Conservation (phyloP, 2,113 vertebrate species). For the Elgaria multicarinata region DNA sequence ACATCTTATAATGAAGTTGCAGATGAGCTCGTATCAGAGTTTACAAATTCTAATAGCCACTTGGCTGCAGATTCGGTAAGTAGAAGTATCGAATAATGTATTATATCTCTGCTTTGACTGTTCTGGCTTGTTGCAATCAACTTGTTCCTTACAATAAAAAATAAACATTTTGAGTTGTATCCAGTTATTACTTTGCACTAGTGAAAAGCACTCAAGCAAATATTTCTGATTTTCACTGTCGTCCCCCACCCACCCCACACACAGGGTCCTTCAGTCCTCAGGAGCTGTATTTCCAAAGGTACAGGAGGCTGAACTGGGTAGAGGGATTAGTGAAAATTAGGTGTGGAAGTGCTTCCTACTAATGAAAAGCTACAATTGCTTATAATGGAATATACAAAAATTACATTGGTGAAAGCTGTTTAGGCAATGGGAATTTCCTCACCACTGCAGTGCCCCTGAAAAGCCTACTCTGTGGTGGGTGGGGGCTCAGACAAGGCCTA, state of each 20-base stretch:
- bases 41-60: slow-evolving; percentile 82
- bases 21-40: slow-evolving; percentile 88
- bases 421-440: no score
- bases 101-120: background rate
- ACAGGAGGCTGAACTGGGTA: background rate
- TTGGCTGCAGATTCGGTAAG: slow-evolving; percentile 84
- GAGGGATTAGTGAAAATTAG: background rate
- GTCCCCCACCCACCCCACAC: background rate
- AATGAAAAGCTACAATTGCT: no score
- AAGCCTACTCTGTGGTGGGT: background rate
- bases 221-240: background rate
- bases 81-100: background rate
- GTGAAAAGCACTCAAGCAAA: background rate
- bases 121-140: background rate
- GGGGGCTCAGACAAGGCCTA: background rate
- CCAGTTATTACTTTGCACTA: background rate
- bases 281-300: background rate
- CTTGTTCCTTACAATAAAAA: background rate
- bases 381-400: no score
- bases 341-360: no score
- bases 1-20: slow-evolving; percentile 91
- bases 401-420: no score
- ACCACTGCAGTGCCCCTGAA: no score
- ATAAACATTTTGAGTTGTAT: background rate
- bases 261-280: no score